phyloP scores from a whole-genome alignment of 2,113 vertebrate species.

The Dromaius novaehollandiae region DNA sequence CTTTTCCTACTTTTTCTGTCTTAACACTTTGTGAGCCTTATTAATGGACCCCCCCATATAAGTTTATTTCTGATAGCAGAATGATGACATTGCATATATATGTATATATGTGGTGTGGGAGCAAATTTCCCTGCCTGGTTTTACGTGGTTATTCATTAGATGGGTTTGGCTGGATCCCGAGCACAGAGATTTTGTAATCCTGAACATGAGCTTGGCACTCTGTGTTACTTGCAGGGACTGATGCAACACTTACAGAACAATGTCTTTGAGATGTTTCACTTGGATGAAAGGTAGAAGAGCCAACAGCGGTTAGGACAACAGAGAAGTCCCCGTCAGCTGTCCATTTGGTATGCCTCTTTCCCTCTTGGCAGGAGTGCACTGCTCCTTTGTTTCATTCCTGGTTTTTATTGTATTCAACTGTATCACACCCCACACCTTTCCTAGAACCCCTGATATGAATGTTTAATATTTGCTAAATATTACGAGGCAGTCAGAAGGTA shows the following conservation, averaged over 20 bases:
- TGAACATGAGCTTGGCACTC: background rate
- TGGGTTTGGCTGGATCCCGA: background rate
- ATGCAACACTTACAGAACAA: background rate
- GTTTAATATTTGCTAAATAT: fast-evolving
- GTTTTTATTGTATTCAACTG: fast-evolving
- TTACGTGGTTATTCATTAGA: fast-evolving
- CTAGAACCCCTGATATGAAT: fast-evolving
- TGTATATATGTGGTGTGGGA: fast-evolving
- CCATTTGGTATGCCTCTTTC: background rate
- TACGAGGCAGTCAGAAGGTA: fast-evolving
- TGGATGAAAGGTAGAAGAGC: background rate
- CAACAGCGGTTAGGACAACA: fast-evolving
- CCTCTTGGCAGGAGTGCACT: fast-evolving
- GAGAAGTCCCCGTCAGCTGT: fast-evolving
- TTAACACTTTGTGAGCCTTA: fast-evolving
- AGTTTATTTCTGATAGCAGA: background rate
- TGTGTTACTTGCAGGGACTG: background rate
- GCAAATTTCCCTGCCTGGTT: background rate
- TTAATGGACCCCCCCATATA: fast-evolving
- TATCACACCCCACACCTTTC: background rate
- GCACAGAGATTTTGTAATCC: background rate
- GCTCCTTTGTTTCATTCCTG: fast-evolving
- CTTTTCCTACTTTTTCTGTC: fast-evolving
- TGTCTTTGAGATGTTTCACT: background rate
- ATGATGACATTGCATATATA: fast-evolving